A percentile compares a stretch with the other conserved stretches of the same genome.
Conservation (phyloP, 2,888 invertebrate genomes). For the Lycophotia porphyrea region DNA sequence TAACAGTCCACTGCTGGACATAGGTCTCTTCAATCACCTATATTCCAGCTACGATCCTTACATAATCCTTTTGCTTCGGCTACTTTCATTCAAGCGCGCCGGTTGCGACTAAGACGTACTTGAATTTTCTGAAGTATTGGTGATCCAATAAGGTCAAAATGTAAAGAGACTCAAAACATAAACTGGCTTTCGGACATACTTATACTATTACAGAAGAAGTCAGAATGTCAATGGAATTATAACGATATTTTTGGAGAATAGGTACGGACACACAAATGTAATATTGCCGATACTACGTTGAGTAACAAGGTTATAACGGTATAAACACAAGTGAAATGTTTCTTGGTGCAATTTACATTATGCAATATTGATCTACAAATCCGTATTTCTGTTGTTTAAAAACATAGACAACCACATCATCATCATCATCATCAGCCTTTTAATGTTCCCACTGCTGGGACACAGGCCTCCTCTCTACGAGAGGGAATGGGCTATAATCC, state of each 20-base stretch:
- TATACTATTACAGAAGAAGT: background rate
- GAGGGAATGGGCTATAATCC: too few relatives aligned
- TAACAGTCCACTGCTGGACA: too few relatives aligned
- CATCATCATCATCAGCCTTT: too few relatives aligned
- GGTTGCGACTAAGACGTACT: background rate
- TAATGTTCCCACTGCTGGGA: too few relatives aligned
- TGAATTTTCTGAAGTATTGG: background rate
- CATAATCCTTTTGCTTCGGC: background rate
- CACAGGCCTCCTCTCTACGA: too few relatives aligned
- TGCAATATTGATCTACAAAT: too few relatives aligned
- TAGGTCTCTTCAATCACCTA: too few relatives aligned
- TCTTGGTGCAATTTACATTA: background rate
- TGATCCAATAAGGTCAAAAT: background rate
- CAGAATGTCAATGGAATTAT: constrained; percentile 9
- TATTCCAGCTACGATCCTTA: background rate
- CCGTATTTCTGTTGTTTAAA: background rate
- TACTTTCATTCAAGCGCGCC: background rate
- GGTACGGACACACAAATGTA: constrained; percentile 67
- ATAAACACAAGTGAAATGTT: background rate
- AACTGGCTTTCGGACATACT: background rate
- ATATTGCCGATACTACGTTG: background rate
- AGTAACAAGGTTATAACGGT: background rate
- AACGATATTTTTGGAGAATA: constrained; percentile 54
- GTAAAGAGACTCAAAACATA: background rate
- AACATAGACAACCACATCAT: background rate